Percentiles rank a stretch among this genome's conserved stretches.
Evolutionary conservation across 1,140 invertebrate species (phyloP).

Genomic region (Zaprionus ghesquierei): DNA sequence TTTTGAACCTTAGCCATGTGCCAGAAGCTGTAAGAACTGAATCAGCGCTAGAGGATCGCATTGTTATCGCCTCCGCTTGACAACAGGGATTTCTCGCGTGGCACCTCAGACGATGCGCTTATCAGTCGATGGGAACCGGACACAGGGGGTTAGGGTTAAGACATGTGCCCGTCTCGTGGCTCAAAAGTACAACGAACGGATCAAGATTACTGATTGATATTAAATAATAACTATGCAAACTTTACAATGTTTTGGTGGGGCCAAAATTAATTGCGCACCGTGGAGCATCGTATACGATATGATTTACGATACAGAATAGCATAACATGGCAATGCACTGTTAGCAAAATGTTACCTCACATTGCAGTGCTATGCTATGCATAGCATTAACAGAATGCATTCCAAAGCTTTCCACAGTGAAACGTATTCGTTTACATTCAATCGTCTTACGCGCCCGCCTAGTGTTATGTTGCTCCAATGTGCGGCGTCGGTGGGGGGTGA

Average conservation of each 20-base stretch:
- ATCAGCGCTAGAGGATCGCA: conserved; percentile 15
- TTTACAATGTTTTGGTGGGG: not conserved
- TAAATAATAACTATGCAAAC: not conserved
- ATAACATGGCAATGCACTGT: not conserved
- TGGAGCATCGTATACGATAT: not conserved
- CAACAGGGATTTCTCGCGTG: conserved; percentile 21
- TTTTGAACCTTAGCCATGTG: conserved; percentile 42
- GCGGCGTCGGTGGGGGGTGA: not conserved
- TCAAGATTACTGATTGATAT: not conserved
- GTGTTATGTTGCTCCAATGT: conserved; percentile 21
- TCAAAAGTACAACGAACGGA: not conserved
- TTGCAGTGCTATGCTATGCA: not conserved
- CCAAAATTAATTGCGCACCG: conserved; percentile 9
- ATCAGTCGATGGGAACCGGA: conserved; percentile 31
- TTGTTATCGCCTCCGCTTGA: conserved; percentile 50
- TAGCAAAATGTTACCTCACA: not conserved
- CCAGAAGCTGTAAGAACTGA: conserved; percentile 14
- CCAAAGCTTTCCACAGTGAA: not conserved
- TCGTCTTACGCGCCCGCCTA: no score
- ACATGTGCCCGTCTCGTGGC: conserved; percentile 27
- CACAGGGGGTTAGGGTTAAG: conserved; percentile 20
- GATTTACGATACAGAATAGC: not conserved
- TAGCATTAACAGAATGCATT: not conserved
- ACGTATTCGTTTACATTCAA: not conserved
- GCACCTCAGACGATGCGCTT: conserved; percentile 1